Conservation (phyloP, 2,113 vertebrate species). For the Myrmophylax atrothorax region DNA sequence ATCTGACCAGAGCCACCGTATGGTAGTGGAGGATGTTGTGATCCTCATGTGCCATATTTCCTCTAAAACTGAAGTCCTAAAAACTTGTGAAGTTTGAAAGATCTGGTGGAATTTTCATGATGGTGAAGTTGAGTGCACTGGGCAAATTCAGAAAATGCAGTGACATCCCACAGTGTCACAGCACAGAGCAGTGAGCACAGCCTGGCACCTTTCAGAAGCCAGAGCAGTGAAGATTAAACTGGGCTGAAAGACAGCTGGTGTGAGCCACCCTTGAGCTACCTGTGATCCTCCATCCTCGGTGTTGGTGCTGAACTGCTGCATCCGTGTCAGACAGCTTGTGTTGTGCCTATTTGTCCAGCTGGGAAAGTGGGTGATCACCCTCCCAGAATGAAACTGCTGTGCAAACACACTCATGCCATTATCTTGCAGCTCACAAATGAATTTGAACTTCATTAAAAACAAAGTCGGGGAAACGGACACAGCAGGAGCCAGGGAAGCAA, state of each 20-base stretch:
- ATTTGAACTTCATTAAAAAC: background rate
- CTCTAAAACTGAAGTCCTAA: background rate
- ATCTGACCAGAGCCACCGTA: background rate
- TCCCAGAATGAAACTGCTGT: background rate
- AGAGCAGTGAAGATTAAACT: background rate
- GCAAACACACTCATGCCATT: background rate
- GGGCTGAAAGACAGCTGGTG: background rate
- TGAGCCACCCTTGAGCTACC: background rate
- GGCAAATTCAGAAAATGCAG: background rate
- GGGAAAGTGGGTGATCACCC: background rate
- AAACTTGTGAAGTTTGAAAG: background rate
- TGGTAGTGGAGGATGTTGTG: background rate
- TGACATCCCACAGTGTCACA: background rate
- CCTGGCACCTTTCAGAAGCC: background rate
- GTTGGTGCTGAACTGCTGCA: fast-evolving
- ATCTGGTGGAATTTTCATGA: background rate
- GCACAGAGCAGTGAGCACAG: background rate
- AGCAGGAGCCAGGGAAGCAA: background rate
- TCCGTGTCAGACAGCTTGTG: background rate
- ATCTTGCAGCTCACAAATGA: background rate
- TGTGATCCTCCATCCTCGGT: background rate
- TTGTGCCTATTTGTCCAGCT: background rate
- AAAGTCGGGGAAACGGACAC: background rate
- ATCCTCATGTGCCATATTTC: background rate
- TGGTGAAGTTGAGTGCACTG: background rate